phyloP scores from a whole-genome alignment of 2,113 vertebrate species.

The Tetraodon nigroviridis region DNA sequence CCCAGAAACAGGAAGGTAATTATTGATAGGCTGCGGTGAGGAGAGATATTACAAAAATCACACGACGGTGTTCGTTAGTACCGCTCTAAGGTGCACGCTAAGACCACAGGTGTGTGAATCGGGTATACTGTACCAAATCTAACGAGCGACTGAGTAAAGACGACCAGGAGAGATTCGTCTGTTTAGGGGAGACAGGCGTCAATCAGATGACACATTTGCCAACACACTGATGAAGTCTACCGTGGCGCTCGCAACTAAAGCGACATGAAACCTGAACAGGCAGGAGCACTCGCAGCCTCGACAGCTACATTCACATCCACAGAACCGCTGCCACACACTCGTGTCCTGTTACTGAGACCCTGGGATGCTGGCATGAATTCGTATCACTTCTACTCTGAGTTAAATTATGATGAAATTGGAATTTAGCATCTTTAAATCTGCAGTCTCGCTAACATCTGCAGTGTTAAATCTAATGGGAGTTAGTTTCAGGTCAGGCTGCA shows the following conservation, averaged over 20 bases:
- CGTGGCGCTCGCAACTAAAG: neutral
- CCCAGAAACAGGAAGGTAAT: slow-evolving; percentile 11
- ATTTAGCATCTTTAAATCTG: too few relatives aligned
- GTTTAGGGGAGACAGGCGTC: slow-evolving; percentile 70
- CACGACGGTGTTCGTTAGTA: slow-evolving; percentile 52
- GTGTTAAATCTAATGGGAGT: neutral
- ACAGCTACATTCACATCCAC: too few relatives aligned
- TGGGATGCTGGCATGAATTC: neutral
- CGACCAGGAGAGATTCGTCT: slow-evolving; percentile 82
- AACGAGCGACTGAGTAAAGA: slow-evolving; percentile 81
- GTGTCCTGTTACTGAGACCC: slow-evolving; percentile 22
- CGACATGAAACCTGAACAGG: slow-evolving; percentile 12
- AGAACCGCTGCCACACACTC: slow-evolving; percentile 17
- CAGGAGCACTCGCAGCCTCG: slow-evolving; percentile 18
- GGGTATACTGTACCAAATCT: slow-evolving; percentile 79
- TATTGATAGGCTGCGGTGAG: slow-evolving; percentile 18
- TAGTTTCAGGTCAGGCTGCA: too few relatives aligned
- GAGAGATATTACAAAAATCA: slow-evolving; percentile 39
- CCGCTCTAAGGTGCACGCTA: slow-evolving; percentile 43
- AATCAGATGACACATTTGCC: slow-evolving; percentile 36
- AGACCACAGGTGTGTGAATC: slow-evolving; percentile 31
- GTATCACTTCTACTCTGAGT: slow-evolving; percentile 15
- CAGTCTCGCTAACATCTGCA: neutral
- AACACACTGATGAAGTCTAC: slow-evolving; percentile 13
- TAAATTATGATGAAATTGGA: neutral